These are phyloP conservation scores for Sprattus sprattus DNA, from an alignment of 2,113 vertebrate species.

Conservation along the genomic window DNA sequence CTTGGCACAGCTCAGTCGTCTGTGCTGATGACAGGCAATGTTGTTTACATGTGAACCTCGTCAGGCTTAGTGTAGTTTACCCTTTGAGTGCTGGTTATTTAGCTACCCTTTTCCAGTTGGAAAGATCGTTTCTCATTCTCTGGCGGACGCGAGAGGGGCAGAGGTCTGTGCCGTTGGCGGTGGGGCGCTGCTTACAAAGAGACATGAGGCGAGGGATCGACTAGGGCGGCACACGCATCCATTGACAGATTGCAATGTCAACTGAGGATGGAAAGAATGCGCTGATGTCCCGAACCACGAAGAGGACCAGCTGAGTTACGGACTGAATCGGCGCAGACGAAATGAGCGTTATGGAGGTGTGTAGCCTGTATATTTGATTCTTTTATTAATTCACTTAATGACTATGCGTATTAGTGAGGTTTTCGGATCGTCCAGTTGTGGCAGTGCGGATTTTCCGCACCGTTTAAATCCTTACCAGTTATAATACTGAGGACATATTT, in stretches of 20 bases:
- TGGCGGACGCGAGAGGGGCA: not conserved
- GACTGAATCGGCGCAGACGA: slow-evolving; percentile 19
- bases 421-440: not conserved
- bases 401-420: not conserved
- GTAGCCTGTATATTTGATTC: slow-evolving; percentile 11
- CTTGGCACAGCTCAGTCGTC: not conserved
- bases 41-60: not conserved
- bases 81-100: not conserved
- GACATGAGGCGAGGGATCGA: slow-evolving; percentile 4
- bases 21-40: not conserved
- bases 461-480: too few relatives aligned
- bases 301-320: not conserved
- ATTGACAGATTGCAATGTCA: slow-evolving; percentile 27
- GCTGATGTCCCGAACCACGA: slow-evolving; percentile 30
- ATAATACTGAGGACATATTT: not conserved
- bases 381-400: not conserved
- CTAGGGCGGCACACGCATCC: slow-evolving; percentile 25
- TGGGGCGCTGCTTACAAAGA: not conserved
- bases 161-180: not conserved
- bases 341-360: slow-evolving; percentile 54
- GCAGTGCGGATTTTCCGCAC: not conserved
- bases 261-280: slow-evolving; percentile 31
- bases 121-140: not conserved
- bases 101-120: not conserved
- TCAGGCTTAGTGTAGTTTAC: not conserved